phyloP scores from a whole-genome alignment of 2,113 vertebrate genomes.

The Illadopsis cleaveri region DNA sequence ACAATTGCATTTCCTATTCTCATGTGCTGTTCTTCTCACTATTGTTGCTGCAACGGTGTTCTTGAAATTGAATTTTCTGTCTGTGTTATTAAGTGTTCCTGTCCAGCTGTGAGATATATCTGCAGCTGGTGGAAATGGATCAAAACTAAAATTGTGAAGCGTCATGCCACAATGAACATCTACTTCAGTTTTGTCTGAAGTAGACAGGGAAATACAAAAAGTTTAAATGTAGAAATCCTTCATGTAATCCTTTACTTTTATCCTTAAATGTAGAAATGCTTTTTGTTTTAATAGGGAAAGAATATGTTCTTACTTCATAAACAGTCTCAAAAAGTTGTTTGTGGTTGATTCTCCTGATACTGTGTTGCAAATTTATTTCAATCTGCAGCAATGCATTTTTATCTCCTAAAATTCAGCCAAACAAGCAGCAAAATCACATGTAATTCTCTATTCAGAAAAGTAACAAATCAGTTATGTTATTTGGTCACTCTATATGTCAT shows the following conservation, averaged over 20 bases:
- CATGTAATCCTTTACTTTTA: background rate
- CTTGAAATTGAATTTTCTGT: constrained; percentile 20
- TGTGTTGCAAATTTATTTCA: background rate
- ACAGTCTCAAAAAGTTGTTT: background rate
- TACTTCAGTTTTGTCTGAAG: background rate
- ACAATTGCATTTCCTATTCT: background rate
- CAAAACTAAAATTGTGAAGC: background rate
- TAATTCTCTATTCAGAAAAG: background rate
- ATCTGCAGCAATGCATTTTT: background rate
- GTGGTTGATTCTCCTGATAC: background rate
- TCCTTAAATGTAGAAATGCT: background rate
- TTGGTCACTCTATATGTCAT: background rate
- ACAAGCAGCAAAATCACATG: background rate
- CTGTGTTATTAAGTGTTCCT: background rate
- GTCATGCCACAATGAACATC: background rate
- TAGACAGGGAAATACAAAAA: background rate
- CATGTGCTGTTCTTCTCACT: background rate
- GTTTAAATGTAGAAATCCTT: background rate
- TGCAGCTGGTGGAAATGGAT: background rate
- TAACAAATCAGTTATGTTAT: background rate
- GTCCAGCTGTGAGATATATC: background rate
- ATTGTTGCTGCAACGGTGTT: background rate
- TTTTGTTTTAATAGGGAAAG: background rate
- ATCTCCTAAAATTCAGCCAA: background rate
- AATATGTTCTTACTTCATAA: background rate